Percentiles rank a stretch among this genome's conserved stretches.
phyloP scores from a whole-genome alignment of 2,888 invertebrate genomes.

The Philaethria dido region DNA sequence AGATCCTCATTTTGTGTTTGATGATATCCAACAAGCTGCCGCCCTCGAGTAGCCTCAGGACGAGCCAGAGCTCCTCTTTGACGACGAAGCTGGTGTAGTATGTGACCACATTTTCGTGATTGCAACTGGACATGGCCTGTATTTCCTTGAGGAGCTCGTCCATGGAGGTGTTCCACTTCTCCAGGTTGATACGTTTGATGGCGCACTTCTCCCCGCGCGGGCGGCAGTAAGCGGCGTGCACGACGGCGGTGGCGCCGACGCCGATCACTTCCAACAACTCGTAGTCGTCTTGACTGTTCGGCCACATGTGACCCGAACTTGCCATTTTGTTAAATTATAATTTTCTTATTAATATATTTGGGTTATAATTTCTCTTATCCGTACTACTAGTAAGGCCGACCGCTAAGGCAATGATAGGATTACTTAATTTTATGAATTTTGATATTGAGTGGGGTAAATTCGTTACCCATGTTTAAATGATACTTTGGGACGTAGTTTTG shows the following conservation, averaged over 20 bases:
- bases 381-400: conserved; percentile 67
- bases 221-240: conserved; percentile 97
- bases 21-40: conserved; percentile 95
- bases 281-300: conserved; percentile 97
- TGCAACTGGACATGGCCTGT: conserved; percentile 99
- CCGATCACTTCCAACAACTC: conserved; percentile 97
- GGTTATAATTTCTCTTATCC: conserved; percentile 62
- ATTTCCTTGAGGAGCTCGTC: conserved; percentile 96
- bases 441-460: conserved; percentile 51
- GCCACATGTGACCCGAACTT: conserved; percentile 86
- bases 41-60: conserved; percentile 97
- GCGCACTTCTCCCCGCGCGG: conserved; percentile 98
- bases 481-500: conserved; percentile 63
- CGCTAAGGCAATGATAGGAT: conserved; percentile 56
- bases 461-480: conserved; percentile 73
- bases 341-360: conserved; percentile 69
- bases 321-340: conserved; percentile 56
- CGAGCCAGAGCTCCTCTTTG: conserved; percentile 98
- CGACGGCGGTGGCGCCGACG: conserved; percentile 98
- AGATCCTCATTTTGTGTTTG: conserved; percentile 96
- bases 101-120: conserved; percentile 99
- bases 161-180: conserved; percentile 99
- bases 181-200: conserved; percentile 99
- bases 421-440: conserved; percentile 43
- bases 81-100: conserved; percentile 99